These are phyloP conservation scores for Pegea sp. DNA, from an alignment of 23 tunicate species.

Conservation along the genomic window DNA sequence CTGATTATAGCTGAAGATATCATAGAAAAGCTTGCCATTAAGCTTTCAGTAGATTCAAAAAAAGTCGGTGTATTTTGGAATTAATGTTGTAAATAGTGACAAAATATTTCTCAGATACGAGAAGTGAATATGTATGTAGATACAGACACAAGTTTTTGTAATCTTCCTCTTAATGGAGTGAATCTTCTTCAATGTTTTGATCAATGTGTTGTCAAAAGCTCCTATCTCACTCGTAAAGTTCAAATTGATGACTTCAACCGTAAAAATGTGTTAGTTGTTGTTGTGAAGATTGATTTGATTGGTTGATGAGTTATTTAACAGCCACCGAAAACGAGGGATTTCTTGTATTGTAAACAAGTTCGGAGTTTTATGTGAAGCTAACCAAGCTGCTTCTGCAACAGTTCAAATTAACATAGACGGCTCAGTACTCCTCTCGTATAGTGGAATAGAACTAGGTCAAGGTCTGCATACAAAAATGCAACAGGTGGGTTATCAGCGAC, in stretches of 20 bases:
- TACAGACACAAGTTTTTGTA: constrained; percentile 6
- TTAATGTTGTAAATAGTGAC: neutral
- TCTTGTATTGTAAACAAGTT: constrained; percentile 19
- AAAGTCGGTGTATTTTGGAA: neutral
- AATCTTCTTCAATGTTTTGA: constrained; percentile 13
- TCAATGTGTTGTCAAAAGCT: constrained; percentile 6
- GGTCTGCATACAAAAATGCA: constrained; percentile 29
- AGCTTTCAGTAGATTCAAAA: constrained; percentile 6
- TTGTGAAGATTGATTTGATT: neutral
- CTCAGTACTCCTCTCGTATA: constrained; percentile 17
- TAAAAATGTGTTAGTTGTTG: constrained; percentile 4
- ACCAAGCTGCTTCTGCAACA: constrained; percentile 18
- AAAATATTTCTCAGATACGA: constrained; percentile 5
- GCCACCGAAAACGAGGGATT: constrained; percentile 31
- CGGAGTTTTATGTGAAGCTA: constrained; percentile 4
- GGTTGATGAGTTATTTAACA: neutral
- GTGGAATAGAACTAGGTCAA: constrained; percentile 49
- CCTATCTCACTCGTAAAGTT: neutral
- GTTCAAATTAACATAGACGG: constrained; percentile 33
- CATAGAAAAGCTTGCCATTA: constrained; percentile 3
- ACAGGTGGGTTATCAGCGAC: constrained; percentile 2
- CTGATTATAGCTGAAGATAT: constrained; percentile 16
- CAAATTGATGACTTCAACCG: constrained; percentile 13
- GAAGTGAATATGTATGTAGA: constrained; percentile 13
- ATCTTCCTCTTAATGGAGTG: neutral